These are phyloP conservation scores for Lichenostomus cassidix DNA, from an alignment of 2,113 vertebrate genomes.

Conservation along the genomic window DNA sequence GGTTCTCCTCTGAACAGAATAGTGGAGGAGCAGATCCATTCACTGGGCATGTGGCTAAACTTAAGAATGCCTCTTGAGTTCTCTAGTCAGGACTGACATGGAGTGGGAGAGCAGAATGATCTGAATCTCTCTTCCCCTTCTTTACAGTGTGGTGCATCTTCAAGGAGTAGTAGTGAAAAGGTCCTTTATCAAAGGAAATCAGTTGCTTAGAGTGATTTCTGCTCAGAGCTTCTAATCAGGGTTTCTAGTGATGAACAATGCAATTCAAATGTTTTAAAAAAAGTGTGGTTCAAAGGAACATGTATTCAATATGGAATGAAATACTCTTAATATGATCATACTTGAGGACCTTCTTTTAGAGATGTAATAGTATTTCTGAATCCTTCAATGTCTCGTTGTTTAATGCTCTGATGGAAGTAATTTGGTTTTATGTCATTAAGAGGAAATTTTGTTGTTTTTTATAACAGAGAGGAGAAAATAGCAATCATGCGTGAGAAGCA, in stretches of 20 bases:
- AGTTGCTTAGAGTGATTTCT: neutral
- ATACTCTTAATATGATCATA: neutral
- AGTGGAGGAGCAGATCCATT: neutral
- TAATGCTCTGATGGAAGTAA: neutral
- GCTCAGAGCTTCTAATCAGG: neutral
- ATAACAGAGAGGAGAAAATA: slow-evolving; percentile 90
- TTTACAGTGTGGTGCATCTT: neutral
- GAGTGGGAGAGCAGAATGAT: neutral
- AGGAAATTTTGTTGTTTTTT: neutral
- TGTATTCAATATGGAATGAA: neutral
- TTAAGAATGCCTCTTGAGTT: neutral
- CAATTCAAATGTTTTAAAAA: neutral
- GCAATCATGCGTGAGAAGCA: slow-evolving; percentile 99
- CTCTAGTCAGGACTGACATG: neutral
- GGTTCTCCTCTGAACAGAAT: neutral
- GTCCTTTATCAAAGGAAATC: neutral
- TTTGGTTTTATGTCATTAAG: neutral
- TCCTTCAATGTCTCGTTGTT: neutral
- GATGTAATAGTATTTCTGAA: neutral
- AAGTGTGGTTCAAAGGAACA: neutral
- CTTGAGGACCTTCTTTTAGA: neutral
- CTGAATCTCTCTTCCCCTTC: neutral
- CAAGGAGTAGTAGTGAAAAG: neutral
- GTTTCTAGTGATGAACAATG: neutral
- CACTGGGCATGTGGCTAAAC: neutral